Percentiles rank a stretch among this genome's conserved stretches.
These are phyloP conservation scores for Menidia beryllina DNA, from an alignment of 2,113 vertebrate genomes.

Conservation along the genomic window DNA sequence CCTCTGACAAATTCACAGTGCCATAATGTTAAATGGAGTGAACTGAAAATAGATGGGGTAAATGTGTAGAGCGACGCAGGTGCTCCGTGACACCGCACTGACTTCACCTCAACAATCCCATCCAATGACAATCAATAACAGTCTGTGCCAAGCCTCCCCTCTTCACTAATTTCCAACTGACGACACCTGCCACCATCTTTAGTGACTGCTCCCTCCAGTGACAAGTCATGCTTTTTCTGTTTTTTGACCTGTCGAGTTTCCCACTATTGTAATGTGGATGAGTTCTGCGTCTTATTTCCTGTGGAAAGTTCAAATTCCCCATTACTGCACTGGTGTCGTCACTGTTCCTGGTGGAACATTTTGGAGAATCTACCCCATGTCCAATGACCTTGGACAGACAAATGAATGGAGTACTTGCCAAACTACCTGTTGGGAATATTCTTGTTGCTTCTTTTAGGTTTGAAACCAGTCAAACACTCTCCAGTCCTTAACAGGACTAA, in stretches of 20 bases:
- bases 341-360: no score
- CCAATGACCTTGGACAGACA: no score
- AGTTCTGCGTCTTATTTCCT: not conserved
- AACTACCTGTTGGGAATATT: no score
- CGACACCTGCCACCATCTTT: slow-evolving; percentile 43
- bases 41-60: slow-evolving; percentile 46
- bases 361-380: no score
- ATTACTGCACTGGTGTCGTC: no score
- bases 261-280: not conserved
- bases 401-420: no score
- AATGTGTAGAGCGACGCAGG: no score
- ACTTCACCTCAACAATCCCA: slow-evolving; percentile 45
- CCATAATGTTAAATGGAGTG: slow-evolving; percentile 73
- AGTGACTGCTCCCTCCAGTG: slow-evolving; percentile 17
- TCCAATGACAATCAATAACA: slow-evolving; percentile 38
- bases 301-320: no score
- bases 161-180: slow-evolving; percentile 49
- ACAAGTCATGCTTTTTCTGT: slow-evolving; percentile 8
- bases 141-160: slow-evolving; percentile 19
- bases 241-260: not conserved
- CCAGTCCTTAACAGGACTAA: no score
- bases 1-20: slow-evolving; percentile 60
- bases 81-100: slow-evolving; percentile 54
- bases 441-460: no score
- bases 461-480: no score